These are phyloP conservation scores for Trachelus stipa DNA, from an alignment of 2,888 invertebrate genomes.

Conservation along the genomic window DNA sequence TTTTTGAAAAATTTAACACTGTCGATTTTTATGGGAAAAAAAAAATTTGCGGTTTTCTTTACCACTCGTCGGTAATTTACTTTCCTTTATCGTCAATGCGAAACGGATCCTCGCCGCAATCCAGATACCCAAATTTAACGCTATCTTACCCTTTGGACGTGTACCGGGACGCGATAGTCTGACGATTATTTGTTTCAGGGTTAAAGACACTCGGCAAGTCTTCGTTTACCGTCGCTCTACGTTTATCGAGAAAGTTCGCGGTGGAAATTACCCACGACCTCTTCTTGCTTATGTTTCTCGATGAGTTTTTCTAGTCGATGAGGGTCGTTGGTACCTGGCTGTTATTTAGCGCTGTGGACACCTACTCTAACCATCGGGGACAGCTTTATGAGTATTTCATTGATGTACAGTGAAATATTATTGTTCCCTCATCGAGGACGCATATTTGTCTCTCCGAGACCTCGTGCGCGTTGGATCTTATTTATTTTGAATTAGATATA, in stretches of 20 bases:
- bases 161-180: not conserved
- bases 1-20: not conserved
- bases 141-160: not conserved
- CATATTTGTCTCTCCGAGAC: not conserved
- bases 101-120: not conserved
- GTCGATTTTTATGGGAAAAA: too few species aligned
- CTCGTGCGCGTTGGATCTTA: not conserved
- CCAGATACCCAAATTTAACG: not conserved
- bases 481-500: not conserved
- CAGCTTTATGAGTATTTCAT: not conserved
- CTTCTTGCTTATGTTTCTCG: not conserved
- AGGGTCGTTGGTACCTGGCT: too few species aligned
- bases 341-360: not conserved
- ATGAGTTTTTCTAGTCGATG: not conserved
- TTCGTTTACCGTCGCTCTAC: not conserved
- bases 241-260: not conserved
- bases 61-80: not conserved
- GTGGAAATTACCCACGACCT: not conserved
- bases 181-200: not conserved
- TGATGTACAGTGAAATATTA: not conserved
- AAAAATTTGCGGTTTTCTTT: not conserved
- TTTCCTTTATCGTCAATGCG: not conserved
- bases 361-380: not conserved
- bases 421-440: not conserved
- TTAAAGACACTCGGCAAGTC: not conserved